Percentiles rank a stretch among this genome's conserved stretches.
These are phyloP conservation scores for Cebidichthys violaceus DNA, from an alignment of 2,113 vertebrate species.

Conservation along the genomic window DNA sequence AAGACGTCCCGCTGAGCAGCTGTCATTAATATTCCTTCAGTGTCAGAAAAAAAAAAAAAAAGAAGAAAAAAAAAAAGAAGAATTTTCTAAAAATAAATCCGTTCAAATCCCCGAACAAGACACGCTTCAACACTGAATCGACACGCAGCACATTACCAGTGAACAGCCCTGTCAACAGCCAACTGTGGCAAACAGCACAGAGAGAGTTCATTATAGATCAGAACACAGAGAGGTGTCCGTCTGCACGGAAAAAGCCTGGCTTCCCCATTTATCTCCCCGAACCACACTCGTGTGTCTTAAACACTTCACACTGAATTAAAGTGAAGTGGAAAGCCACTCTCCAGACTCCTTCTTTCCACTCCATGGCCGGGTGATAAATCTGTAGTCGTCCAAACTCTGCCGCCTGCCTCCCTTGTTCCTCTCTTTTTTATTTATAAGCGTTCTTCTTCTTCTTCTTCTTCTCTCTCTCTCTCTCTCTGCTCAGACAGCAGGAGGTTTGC, in stretches of 20 bases:
- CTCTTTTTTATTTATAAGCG: conserved; percentile 34
- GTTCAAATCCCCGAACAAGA: conserved; percentile 23
- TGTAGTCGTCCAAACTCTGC: conserved; percentile 38
- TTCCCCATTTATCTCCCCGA: conserved; percentile 63
- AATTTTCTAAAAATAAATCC: conserved; percentile 8
- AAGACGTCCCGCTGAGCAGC: neutral
- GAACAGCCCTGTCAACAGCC: conserved; percentile 12
- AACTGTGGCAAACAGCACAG: conserved; percentile 8
- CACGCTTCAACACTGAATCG: conserved; percentile 9
- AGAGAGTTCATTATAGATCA: conserved; percentile 29
- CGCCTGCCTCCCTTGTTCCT: conserved; percentile 22
- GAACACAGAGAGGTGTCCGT: conserved; percentile 48
- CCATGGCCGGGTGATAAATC: conserved; percentile 61
- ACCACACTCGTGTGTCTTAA: conserved; percentile 54
- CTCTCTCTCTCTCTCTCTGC: neutral
- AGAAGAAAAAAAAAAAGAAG: neutral
- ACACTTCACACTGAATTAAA: conserved; percentile 76
- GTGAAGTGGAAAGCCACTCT: conserved; percentile 67
- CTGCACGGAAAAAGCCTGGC: conserved; percentile 46
- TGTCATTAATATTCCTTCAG: conserved; percentile 35
- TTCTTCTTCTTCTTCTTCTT: neutral
- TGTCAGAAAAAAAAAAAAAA: neutral
- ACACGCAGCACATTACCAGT: conserved; percentile 16
- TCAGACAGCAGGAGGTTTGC: neutral
- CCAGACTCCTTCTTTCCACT: conserved; percentile 67